Conservation (phyloP, 1,140 invertebrate genomes). For the Bombus turneri region DNA sequence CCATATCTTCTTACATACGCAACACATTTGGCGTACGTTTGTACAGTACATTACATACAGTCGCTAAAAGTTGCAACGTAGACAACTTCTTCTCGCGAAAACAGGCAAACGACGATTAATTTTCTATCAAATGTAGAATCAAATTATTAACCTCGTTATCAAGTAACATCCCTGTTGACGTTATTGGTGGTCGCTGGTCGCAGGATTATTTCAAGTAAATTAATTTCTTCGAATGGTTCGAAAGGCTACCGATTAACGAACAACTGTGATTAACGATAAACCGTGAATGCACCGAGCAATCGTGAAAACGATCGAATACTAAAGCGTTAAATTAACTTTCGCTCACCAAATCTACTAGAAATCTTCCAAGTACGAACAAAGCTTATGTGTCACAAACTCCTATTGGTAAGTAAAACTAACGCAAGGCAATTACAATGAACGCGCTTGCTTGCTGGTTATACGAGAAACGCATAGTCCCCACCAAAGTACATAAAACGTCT, state of each 20-base stretch:
- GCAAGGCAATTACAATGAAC: neutral
- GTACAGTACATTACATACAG: no score
- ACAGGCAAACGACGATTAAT: neutral
- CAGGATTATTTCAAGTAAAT: neutral
- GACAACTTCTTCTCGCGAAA: no score
- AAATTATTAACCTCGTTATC: neutral
- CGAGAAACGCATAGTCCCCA: neutral
- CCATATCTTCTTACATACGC: no score
- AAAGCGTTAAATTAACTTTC: neutral
- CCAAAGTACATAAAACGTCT: neutral
- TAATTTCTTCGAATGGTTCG: no score
- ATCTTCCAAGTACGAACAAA: neutral
- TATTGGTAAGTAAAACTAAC: neutral
- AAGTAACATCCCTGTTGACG: rapidly evolving
- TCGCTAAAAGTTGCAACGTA: no score
- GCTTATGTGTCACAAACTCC: neutral
- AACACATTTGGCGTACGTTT: no score
- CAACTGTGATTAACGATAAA: no score
- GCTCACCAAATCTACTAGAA: neutral
- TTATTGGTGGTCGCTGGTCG: neutral
- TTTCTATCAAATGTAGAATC: neutral
- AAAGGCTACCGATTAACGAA: no score
- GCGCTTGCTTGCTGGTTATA: no score
- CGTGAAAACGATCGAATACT: neutral
- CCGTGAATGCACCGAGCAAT: no score